Base-by-base conservation (phyloP, 2,888 invertebrate genomes). In the Chorisops tibialis region DNA sequence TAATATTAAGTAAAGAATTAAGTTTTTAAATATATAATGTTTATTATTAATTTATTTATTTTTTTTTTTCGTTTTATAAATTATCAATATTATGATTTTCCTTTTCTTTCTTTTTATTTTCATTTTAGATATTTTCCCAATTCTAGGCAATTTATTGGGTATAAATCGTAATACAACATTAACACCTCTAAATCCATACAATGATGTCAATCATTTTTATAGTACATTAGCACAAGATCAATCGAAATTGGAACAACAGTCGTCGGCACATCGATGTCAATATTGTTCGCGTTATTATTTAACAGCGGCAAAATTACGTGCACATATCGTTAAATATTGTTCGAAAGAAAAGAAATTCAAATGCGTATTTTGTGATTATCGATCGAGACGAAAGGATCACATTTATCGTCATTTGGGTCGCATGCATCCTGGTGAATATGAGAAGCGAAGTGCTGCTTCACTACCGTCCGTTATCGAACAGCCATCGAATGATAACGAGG, bases 261-360 rank as follows among this genome's bases (percentile, higher is more conserved):
- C 24, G 9, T 30, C 45, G 12, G 12, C 22, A 45, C 19, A 49
- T 70, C 76, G 77, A 61, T 77, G 77, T 66, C 75, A 73, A 19
- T 72, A 74, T 59, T 77, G 77, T 65, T 74, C 73, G 65, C 75
- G 77, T n/a, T 74, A 73, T 19, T 77, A 77, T 59, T 74, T 74
- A 45, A 73, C 72, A 9, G 66, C 68, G n/a, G 76, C 74, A 49
- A 78, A 78, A 62, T 62, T 77, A 21, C 74, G 75, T 66, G 74
- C 75, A 49, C 77, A 77, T 65, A 75, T 76, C 18, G 71, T 75
- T 24, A 78, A 77, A 67, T 77, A 77, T 65, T 77, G 77, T 62
- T 69, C 77, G 3, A 77, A 77, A 65, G 74, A 77, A 60, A 77
- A 77, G 68, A 76, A 77, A 65, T 77, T 75, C 68, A 74, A 76